Base-by-base conservation (phyloP, 2,888 invertebrate genomes). In the Lymantria monacha region DNA sequence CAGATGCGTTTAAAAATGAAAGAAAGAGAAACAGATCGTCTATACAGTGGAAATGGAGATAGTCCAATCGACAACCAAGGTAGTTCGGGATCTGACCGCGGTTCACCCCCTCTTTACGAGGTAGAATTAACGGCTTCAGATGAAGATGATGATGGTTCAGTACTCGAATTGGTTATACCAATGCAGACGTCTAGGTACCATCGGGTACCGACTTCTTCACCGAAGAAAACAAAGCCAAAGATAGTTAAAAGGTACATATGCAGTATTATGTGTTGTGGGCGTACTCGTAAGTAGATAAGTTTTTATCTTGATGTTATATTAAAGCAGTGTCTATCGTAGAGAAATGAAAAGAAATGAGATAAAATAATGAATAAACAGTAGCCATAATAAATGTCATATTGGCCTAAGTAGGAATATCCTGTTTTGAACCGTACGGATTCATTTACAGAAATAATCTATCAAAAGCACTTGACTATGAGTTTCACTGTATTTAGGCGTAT, bases 111-210 rank as follows among this genome's bases (percentile, higher is more conserved):
- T 0, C 81, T 90, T 1, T 85, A 72, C 53, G 90, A 88, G 60
- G 83, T 90, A 3, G 90, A 90, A 49, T 72, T 90, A 3, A 89
- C 90, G 0, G 86, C 90, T 0, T 90, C 90, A 0, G 90, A 90
- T 15, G 90, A 91, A 61, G 91, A 91, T 1, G 89, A 89, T 12
- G 90, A 90, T 30, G 75, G 58, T 0, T 89, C 90, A 0, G 81
- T 87, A 0, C 60, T 90, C 1, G 90, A 91, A 49, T 73, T 91
- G 46, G 88, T 91, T 1, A 89, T 90, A 3, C 90, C 89, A 0
- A 76, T 87, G 66, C 80, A 83, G 43, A 62, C 70, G 0, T 68
- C 79, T 0, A 69, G 78, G 11, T 82, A 85, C 53, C 76, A 81
- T 42, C 65, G 82, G 9, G 79, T 85, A 0, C 83, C 85, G 0